Evolutionary conservation across 2,888 invertebrate genomes (phyloP), one percentile per base, ranked within the genome.

Genomic region (Erebia epiphron): DNA sequence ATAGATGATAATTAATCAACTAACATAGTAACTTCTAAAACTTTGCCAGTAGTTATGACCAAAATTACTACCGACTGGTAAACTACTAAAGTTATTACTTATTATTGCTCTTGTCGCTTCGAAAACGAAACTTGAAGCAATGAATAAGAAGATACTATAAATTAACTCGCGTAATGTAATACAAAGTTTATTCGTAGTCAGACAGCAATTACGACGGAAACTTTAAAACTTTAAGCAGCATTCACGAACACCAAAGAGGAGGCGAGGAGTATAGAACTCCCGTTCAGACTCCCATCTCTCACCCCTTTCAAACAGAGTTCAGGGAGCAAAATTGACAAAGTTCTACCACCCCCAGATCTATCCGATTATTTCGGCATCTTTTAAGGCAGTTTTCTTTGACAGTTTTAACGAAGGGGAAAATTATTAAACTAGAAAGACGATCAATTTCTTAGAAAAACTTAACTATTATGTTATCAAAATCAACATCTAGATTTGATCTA

Each of bases 161-260:
- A 92, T 91, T 89, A 91, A 89, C 83, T 89, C 83, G 84, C 84
- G 87, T 92, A 91, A 90, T 89, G 90, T 91, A 88, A 91, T 90
- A 91, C 90, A 91, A 91, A 90, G 88, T 92, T 92, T 90, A 91
- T 88, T 91, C 87, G 80, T 82, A 89, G 88, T 88, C 89, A 91
- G 90, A 91, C 91, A 90, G 90, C 89, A 93, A 92, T 92, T 92
- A 91, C 86, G 87, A 79, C 80, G 84, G 85, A 85, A 92, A 92
- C 85, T 92, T 91, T 85, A 87, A 85, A 92, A 92, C 85, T 92
- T 91, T 85, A 87, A 89, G 87, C 89, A 86, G 89, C 87, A 89
- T 92, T 92, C 91, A 88, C 86, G 85, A 90, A 89, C 86, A 87
- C 85, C 85, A 85, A 87, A 86, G 85, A 84, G 88, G 84, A 83